Base-by-base conservation (phyloP, 2,888 invertebrate genomes). In the Theretra japonica region DNA sequence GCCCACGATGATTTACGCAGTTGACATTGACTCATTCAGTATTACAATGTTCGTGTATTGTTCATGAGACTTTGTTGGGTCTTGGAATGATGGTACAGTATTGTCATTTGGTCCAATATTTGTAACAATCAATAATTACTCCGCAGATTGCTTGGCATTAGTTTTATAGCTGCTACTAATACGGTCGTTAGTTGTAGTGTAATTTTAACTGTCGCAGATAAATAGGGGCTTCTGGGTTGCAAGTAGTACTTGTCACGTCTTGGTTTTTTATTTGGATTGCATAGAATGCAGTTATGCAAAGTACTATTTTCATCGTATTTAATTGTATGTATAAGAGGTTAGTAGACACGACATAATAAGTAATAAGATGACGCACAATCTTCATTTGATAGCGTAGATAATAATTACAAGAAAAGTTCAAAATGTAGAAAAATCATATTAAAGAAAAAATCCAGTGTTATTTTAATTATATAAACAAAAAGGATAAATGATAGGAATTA, bases 1-100 rank as follows among this genome's bases (percentile, higher is more conserved):
- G 65, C 7, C 23, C 48, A 41, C 62, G 62, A 56, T 71, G 70
- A 65, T 65, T 65, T 71, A 71, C 70, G 62, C 70, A 70, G 70
- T 71, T 71, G 28, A 56, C 30, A 71, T 56, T 65, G 62, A 65
- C 33, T 56, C 50, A 53, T 71, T 53, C 8, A 65, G 53, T 25
- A 71, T 65, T 56, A 70, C 50, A 60, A 70, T 69, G 53, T 56
- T 70, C 28, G 53, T 65, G 65, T 65, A 1, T 41, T 48, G 65
- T 11, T 17, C 23, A 17, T 48, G 48, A 41, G 15, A 58, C 23
- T 17, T 23, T 48, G 65, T 65, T 23, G 62, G 23, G 41, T 41
- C 41, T 65, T 65, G 41, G 5, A 41, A 11, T 41, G 41, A 41
- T 15, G 41, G 0, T 41, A 15, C 11, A 11, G 15, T 41, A 41